A percentile compares a stretch with the other conserved stretches of the same genome.
These are phyloP conservation scores for Meandrina meandrites DNA, from an alignment of 92 coral and sea anemone genomes.

Conservation along the genomic window DNA sequence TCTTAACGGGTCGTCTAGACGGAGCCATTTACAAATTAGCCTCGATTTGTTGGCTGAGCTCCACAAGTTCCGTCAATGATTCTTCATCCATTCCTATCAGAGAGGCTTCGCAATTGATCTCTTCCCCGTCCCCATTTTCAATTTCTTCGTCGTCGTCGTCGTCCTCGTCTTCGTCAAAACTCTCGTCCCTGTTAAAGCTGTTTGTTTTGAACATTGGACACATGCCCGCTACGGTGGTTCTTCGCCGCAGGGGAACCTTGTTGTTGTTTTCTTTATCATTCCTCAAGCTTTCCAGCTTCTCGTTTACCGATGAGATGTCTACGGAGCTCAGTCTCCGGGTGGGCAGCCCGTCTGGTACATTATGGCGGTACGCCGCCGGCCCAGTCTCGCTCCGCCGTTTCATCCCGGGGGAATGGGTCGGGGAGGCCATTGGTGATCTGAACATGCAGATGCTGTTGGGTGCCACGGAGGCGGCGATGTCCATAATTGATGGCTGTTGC, in stretches of 20 bases:
- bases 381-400: constrained; percentile 62
- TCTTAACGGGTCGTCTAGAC: background rate
- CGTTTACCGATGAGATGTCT: constrained; percentile 10
- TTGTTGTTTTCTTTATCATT: background rate
- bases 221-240: constrained; percentile 23
- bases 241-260: background rate
- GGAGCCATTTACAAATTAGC: constrained; percentile 15
- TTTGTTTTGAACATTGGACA: constrained; percentile 30
- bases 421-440: constrained; percentile 87
- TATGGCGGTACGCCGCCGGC: constrained; percentile 19
- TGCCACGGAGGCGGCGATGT: constrained; percentile 85
- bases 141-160: constrained; percentile 19
- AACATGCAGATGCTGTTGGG: constrained; percentile 90
- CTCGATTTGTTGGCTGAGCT: constrained; percentile 50
- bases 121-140: constrained; percentile 4
- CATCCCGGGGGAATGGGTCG: constrained; percentile 65
- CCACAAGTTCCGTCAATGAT: constrained; percentile 48
- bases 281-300: constrained; percentile 25
- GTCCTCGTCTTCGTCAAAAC: constrained; percentile 21
- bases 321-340: constrained; percentile 51
- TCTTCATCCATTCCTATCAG: constrained; percentile 64
- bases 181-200: constrained; percentile 2
- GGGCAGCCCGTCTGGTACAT: constrained; percentile 17
- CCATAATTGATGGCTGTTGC: constrained; percentile 72
- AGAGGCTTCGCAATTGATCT: constrained; percentile 49